Evolutionary conservation across 2,888 invertebrate genomes (phyloP), one percentile per base, ranked within the genome.

Genomic region (Diabrotica balteata): DNA sequence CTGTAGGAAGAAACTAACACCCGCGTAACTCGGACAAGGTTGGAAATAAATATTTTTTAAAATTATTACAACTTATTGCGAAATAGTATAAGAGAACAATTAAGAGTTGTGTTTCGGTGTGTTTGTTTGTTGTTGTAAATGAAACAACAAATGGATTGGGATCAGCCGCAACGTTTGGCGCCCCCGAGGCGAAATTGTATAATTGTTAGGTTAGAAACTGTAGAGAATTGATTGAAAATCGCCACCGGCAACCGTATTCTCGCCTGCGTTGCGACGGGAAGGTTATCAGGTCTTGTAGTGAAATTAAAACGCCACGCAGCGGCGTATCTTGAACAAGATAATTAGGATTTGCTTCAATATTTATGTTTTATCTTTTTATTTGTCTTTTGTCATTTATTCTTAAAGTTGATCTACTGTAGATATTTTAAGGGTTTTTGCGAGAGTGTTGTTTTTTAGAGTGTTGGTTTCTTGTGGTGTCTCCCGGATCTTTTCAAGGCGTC

Each of bases 21-120:
- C 47, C 8, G 47, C 47, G 47, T 47, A 75, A 74, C 69, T 74
- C 75, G 75, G 71, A 74, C 75, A 74, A 75, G 75, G 75, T 73
- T 73, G 64, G 42, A 57, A 64, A 66, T 69, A 61, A 44, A 72
- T 49, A 73, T 74, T 74, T 75, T 72, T 45, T 45, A 70, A 58
- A 64, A 72, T 70, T 50, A 67, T 62, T 72, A 70, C 71, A 69
- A 63, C 47, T 45, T 54, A 57, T 75, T 74, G 68, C 70, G 74
- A 63, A 73, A 75, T 71, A 50, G 54, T 49, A 57, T 67, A 55
- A 57, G 44, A 57, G 52, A 66, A 67, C 67, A 67, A 67, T 71
- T 71, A 71, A 66, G 32, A 32, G 55, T 44, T 11, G 54, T 54
- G 2, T 32, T 32, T 32, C 32, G 32, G 32, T 32, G 32, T n/a